Percentiles rank a stretch among this genome's conserved stretches.
These are phyloP conservation scores for Drosophila fuyamai DNA, from an alignment of 1,140 invertebrate species.

Conservation along the genomic window DNA sequence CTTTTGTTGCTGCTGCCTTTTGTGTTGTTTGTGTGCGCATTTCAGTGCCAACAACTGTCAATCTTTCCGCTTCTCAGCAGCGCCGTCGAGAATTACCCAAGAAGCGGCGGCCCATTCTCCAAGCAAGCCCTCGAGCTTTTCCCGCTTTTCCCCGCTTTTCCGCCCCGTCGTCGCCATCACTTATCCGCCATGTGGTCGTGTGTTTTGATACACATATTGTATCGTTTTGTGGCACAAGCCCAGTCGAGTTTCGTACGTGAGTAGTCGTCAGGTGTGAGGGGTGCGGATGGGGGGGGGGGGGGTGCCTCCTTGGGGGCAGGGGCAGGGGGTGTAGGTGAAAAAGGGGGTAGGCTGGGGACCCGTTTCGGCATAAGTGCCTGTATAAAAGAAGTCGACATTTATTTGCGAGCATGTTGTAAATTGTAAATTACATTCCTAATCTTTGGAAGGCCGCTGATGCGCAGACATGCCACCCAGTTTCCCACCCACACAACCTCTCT, in stretches of 20 bases:
- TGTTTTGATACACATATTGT: constrained; percentile 83
- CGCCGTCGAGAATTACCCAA: constrained; percentile 9
- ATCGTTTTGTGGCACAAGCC: constrained; percentile 67
- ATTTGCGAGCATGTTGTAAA: constrained; percentile 83
- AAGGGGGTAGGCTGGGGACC: constrained; percentile 8
- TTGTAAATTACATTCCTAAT: constrained; percentile 84
- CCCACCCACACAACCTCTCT: constrained; percentile 51
- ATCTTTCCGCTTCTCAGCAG: constrained; percentile 55
- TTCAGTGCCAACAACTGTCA: constrained; percentile 81
- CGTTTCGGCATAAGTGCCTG: constrained; percentile 71
- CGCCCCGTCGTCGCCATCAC: constrained; percentile 11
- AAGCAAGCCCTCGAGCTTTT: neutral
- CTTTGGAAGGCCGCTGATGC: constrained; percentile 57
- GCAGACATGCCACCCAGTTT: constrained; percentile 15
- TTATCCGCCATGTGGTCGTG: constrained; percentile 60
- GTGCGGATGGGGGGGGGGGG: neutral
- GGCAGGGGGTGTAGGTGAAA: neutral
- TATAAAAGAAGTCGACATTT: constrained; percentile 83
- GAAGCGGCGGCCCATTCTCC: neutral
- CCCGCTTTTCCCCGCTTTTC: neutral
- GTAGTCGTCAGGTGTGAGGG: constrained; percentile 6
- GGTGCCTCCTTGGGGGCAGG: neutral
- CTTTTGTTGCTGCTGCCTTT: constrained; percentile 68
- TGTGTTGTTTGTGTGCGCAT: constrained; percentile 76
- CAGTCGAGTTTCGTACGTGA: constrained; percentile 42